Base-by-base conservation (phyloP, 2,888 invertebrate genomes). In the Drosophila dives region DNA sequence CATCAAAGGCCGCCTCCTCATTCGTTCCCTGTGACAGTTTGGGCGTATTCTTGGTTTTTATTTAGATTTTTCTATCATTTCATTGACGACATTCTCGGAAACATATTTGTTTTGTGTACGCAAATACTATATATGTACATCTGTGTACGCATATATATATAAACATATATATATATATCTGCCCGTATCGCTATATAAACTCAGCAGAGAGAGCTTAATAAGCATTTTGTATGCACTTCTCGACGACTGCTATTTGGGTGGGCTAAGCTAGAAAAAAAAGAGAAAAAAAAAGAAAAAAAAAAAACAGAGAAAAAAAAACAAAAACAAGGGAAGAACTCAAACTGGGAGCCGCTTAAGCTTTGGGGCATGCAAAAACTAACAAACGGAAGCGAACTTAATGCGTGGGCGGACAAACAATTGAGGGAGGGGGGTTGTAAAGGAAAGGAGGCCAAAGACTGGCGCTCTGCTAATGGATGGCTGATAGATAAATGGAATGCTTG, bases 141-240 rank as follows among this genome's bases (percentile, higher is more conserved):
- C 12, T 26, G 45, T 38, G 42, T 34, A 40, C 45, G 36, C 29
- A 38, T 45, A 26, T 64, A 38, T 40, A 29, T 51, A 33, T 53
- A 53, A 54, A 40, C 64, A 38, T 50, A 26, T 45, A 15, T 42
- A 6, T 58, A 29, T 62, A 38, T 64, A 36, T 64, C 40, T 66
- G 36, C 62, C 29, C 49, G 6, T 26, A 50, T 38, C 29, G 40
- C 36, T 36, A 32, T 45, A 15, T 51, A 29, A 36, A 66, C 66
- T 56, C 40, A 68, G 40, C 61, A 80, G 68, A 72, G 71, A 69
- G 72, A 81, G 78, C 68, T 83, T 89, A 85, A 85, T 85, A 80
- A 86, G 89, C 87, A 77, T 84, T 85, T 84, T 85, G 84, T 85
- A 89, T 85, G 84, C 84, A 75, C 64, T 81, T 73, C 84, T 86